A percentile compares a stretch with the other conserved stretches of the same genome.
Conservation (phyloP, 2,113 vertebrate genomes). For the Paradoxurus hermaphroditus region DNA sequence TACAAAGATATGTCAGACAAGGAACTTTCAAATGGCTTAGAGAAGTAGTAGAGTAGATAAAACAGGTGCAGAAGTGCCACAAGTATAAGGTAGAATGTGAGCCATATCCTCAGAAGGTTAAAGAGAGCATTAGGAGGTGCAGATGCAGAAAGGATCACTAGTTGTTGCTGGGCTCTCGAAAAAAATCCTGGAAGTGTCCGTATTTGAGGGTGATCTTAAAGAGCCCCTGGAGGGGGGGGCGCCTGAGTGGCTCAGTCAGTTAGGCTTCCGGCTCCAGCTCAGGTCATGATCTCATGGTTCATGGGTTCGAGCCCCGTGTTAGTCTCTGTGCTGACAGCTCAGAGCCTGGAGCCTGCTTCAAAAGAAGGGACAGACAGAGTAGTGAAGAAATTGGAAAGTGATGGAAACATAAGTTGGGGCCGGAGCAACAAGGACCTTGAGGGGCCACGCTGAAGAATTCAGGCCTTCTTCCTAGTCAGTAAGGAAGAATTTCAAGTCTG, state of each 20-base stretch:
- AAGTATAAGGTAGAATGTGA: neutral
- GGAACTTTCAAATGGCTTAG: neutral
- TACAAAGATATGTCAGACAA: neutral
- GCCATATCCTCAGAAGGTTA: neutral
- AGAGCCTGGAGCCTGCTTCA: too few species aligned
- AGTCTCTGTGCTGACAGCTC: too few species aligned
- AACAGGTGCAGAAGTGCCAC: neutral
- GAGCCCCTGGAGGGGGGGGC: too few species aligned
- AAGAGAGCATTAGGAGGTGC: too few species aligned
- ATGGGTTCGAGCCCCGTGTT: too few species aligned
- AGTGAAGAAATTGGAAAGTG: neutral
- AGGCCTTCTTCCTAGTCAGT: neutral
- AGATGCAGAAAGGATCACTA: neutral
- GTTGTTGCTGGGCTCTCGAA: neutral
- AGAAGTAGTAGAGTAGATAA: neutral
- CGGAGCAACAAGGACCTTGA: neutral
- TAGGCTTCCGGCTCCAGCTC: too few species aligned
- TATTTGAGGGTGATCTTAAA: neutral
- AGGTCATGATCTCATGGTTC: too few species aligned
- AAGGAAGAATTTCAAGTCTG: neutral
- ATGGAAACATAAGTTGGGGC: neutral
- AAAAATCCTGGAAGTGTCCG: neutral
- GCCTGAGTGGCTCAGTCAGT: too few species aligned
- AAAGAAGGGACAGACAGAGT: neutral
- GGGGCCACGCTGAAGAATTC: neutral